A percentile compares a stretch with the other conserved stretches of the same genome.
Evolutionary conservation across 2,797 vertebrate genomes (phyloP).

Genomic region (Trichosurus vulpecula): DNA sequence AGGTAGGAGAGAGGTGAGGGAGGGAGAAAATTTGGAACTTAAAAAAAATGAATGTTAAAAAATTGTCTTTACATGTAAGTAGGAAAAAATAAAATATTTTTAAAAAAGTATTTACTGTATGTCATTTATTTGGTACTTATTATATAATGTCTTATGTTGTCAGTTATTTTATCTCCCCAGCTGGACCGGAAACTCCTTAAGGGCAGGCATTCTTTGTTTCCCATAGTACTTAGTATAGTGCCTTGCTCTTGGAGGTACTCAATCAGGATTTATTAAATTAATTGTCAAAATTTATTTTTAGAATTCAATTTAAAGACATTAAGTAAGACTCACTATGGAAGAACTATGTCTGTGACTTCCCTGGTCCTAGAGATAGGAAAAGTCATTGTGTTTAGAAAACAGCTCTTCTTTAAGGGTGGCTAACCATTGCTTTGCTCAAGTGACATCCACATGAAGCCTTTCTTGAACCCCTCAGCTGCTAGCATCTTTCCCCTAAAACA

Average conservation of each 20-base stretch:
- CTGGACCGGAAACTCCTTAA: not conserved
- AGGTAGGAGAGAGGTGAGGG: not conserved
- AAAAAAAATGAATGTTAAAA: not conserved
- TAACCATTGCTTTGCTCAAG: not conserved
- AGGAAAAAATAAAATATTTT: not conserved
- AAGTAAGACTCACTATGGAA: not conserved
- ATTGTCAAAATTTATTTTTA: not conserved
- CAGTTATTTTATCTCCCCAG: not conserved
- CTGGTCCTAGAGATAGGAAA: not conserved
- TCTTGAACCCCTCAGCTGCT: too few species aligned
- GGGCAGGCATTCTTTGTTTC: not conserved
- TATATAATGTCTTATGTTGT: not conserved
- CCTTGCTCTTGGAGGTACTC: not conserved
- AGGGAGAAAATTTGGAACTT: not conserved
- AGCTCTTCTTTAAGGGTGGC: not conserved
- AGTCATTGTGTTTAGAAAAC: not conserved
- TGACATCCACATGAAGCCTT: not conserved
- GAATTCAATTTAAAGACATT: not conserved
- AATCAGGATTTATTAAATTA: not conserved
- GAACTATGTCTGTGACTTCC: not conserved
- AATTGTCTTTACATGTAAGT: not conserved
- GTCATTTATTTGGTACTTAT: not conserved
- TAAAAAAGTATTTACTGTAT: not conserved
- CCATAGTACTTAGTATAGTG: not conserved
- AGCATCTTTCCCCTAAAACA: not conserved